Evolutionary conservation across 2,113 vertebrate species (phyloP), one percentile per base, ranked within the genome.

Genomic region (Gavialis gangeticus): DNA sequence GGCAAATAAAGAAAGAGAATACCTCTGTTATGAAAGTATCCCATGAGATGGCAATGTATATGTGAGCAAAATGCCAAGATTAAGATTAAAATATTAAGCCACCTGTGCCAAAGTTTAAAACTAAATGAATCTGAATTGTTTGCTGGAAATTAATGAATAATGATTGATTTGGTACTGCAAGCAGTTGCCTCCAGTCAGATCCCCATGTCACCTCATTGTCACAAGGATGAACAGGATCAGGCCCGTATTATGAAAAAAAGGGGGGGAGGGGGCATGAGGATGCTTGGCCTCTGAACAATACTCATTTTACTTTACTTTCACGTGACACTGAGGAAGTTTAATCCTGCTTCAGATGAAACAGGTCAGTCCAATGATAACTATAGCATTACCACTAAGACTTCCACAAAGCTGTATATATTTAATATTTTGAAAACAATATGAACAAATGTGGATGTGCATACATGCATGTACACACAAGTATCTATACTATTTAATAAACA

Each of bases 1-100:
- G 84, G 85, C 84, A 94, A 91, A 87, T 64, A 89, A 28, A 83
- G 85, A 95, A 89, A 71, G 3, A 75, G 12, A 11, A 83, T 21
- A 59, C 79, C 84, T 22, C 59, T 71, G n/a, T 71, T 71, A 71
- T 13, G 37, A 34, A 71, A 37, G 67, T 13, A 34, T 78, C 84
- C 73, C 59, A 84, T 73, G 19, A 79, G 34, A 84, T 81, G 30
- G 89, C 21, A 71, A 37, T 22, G 34, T 71, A 71, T 30, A 71
- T 24, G 11, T 37, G 75, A 89, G 54, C 2, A 91, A 89, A 93
- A 84, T 30, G 2, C 92, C 28, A 75, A 37, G 57, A 92, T 46
- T 46, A 46, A 46, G 46, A 46, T 46, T 46, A 9, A 46, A 46
- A 46, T 46, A 46, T 88, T 81, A 78, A 88, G 37, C 30, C n/a